phyloP scores from a whole-genome alignment of 92 coral and sea anemone species.

The Siderastrea siderea region DNA sequence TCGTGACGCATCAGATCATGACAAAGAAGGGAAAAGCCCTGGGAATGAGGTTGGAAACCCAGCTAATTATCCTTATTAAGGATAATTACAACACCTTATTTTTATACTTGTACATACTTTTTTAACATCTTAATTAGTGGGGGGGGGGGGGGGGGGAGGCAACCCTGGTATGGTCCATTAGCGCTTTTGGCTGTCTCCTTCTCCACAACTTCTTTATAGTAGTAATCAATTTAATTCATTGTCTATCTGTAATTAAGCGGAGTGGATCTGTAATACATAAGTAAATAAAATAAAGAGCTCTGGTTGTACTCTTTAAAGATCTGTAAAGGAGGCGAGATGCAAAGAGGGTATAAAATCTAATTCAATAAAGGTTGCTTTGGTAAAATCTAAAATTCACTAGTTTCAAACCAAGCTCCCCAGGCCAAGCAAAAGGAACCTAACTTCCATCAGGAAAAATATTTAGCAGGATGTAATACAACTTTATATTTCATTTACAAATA shows the following conservation, averaged over 20 bases:
- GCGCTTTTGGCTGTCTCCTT: conserved; percentile 30
- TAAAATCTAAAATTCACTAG: conserved; percentile 55
- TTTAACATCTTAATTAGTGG: conserved; percentile 11
- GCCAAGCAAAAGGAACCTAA: conserved; percentile 48
- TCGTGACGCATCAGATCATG: too few relatives aligned
- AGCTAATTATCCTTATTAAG: conserved; percentile 45
- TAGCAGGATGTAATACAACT: conserved; percentile 36
- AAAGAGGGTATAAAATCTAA: conserved; percentile 40
- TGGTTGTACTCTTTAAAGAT: conserved; percentile 59
- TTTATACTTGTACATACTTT: conserved; percentile 9
- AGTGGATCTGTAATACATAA: conserved; percentile 26
- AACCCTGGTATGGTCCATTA: conserved; percentile 10
- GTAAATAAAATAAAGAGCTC: conserved; percentile 28
- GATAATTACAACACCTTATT: conserved; percentile 48
- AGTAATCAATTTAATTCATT: background rate
- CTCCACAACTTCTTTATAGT: conserved; percentile 19
- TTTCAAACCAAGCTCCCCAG: conserved; percentile 32
- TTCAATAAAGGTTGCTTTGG: conserved; percentile 52
- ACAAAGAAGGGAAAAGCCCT: too few relatives aligned
- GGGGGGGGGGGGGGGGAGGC: conserved; percentile 12
- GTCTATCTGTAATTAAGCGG: background rate
- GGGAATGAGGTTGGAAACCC: conserved; percentile 1
- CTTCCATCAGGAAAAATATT: conserved; percentile 40
- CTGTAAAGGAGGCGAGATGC: conserved; percentile 48
- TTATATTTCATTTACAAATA: conserved; percentile 34